Evolutionary conservation across 2,888 invertebrate genomes (phyloP).

Genomic region (Ellobium chinense): DNA sequence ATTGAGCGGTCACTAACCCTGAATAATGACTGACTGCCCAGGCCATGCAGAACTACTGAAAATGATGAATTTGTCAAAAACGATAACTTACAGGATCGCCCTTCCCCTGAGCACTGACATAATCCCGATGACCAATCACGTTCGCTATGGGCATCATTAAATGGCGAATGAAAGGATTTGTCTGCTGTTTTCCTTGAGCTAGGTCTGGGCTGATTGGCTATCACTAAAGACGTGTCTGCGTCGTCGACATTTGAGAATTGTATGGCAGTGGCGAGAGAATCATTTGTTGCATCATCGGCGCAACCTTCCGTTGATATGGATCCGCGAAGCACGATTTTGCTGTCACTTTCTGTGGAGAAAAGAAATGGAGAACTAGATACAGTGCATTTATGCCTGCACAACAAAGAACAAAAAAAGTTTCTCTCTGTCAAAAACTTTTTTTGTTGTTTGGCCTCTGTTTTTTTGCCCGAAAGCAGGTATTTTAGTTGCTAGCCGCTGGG

Average conservation of each 20-base stretch:
- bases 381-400: too few relatives aligned
- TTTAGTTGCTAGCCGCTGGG: too few relatives aligned
- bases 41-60: too few relatives aligned
- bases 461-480: too few relatives aligned
- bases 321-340: conserved; percentile 34
- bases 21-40: too few relatives aligned
- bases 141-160: conserved; percentile 71
- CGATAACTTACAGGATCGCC: conserved; percentile 58
- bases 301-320: conserved; percentile 14
- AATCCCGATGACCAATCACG: conserved; percentile 64
- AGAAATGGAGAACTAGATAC: background rate
- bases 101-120: conserved; percentile 46
- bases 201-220: conserved; percentile 38
- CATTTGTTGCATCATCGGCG: conserved; percentile 21
- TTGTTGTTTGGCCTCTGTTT: too few relatives aligned
- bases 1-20: too few relatives aligned
- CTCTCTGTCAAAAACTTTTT: background rate
- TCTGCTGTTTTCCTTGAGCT: conserved; percentile 33
- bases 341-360: conserved; percentile 27
- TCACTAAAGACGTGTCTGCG: conserved; percentile 35
- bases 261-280: conserved; percentile 8
- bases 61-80: too few relatives aligned
- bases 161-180: conserved; percentile 56
- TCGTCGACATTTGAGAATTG: conserved; percentile 22
- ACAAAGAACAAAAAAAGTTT: background rate